Evolutionary conservation across 2,113 vertebrate species (phyloP).

Genomic region (Rhagologus leucostigma): DNA sequence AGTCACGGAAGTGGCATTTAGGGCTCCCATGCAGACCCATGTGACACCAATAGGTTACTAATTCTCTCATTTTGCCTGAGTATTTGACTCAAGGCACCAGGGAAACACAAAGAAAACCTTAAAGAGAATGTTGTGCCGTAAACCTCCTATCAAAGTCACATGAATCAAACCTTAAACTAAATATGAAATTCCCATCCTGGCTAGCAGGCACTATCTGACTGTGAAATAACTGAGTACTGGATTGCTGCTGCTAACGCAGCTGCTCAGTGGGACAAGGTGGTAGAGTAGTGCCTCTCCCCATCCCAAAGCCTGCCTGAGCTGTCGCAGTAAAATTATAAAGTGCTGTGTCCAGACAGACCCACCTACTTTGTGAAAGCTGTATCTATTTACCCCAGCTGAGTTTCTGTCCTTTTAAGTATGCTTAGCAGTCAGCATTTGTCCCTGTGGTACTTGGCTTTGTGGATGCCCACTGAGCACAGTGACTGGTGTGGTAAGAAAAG

Average conservation of each 20-base stretch:
- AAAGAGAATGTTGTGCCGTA: not conserved
- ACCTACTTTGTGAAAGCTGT: not conserved
- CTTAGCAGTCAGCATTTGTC: not conserved
- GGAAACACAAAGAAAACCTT: not conserved
- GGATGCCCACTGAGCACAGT: not conserved
- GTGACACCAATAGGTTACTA: not conserved
- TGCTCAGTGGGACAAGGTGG: not conserved
- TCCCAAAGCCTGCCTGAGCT: not conserved
- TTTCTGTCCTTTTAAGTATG: not conserved
- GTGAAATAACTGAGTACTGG: not conserved
- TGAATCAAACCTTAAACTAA: not conserved
- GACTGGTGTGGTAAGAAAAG: not conserved
- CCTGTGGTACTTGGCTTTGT: not conserved
- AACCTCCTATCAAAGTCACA: not conserved
- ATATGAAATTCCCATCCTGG: not conserved
- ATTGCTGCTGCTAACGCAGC: not conserved
- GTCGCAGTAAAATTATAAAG: not conserved
- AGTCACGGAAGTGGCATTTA: not conserved
- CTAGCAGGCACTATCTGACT: not conserved
- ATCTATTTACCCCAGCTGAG: not conserved
- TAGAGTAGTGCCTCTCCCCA: not conserved
- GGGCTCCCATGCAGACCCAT: not conserved
- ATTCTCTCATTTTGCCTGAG: not conserved
- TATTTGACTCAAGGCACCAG: not conserved
- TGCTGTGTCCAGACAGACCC: not conserved